Evolutionary conservation across 2,113 vertebrate species (phyloP).

Genomic region (Pterocles burchelli): DNA sequence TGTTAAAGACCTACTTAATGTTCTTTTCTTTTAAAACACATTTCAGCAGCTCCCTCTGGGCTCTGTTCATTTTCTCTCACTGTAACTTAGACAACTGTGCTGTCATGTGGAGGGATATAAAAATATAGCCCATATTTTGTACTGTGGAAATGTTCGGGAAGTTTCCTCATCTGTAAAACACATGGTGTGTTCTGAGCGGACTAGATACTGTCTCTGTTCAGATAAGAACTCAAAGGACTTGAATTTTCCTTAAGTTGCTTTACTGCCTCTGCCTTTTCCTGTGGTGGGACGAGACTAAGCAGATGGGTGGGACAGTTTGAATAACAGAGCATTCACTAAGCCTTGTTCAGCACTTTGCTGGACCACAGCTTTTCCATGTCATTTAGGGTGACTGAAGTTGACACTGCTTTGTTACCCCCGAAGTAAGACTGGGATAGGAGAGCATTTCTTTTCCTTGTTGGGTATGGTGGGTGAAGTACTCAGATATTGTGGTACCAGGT

Average conservation of each 20-base stretch:
- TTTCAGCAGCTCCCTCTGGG: background rate
- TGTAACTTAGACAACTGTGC: constrained; percentile 11
- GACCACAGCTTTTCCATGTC: background rate
- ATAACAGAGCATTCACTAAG: background rate
- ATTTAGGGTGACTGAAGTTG: background rate
- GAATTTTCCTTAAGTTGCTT: background rate
- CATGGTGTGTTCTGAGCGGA: background rate
- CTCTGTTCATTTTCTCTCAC: background rate
- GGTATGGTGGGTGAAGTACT: background rate
- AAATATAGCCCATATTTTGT: background rate
- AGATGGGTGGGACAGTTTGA: background rate
- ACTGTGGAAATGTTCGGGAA: background rate
- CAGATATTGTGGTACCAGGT: background rate
- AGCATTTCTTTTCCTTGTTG: background rate
- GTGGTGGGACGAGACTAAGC: background rate
- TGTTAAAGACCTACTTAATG: background rate
- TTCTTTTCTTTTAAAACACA: constrained; percentile 13
- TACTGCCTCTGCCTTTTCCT: background rate
- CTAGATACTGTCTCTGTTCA: background rate
- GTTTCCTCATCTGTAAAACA: background rate
- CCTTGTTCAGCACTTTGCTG: background rate
- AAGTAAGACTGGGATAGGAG: background rate
- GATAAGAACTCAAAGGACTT: background rate
- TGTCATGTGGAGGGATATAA: constrained; percentile 13
- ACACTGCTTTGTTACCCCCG: background rate